Evolutionary conservation across 2,888 invertebrate species (phyloP), one percentile per base, ranked within the genome.

Genomic region (Parelbella ahira): DNA sequence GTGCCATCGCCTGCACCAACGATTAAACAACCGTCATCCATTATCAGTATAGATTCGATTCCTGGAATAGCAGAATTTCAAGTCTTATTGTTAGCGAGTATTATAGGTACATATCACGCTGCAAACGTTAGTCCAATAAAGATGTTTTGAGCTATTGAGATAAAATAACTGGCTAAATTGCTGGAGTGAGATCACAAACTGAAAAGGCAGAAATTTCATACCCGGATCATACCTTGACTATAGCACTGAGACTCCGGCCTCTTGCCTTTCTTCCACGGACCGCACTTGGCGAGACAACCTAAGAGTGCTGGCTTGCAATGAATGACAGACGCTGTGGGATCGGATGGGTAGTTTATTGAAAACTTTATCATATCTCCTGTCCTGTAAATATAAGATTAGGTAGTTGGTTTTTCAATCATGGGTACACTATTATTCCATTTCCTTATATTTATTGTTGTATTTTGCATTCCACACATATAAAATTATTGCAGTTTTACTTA

Each of bases 1-100:
- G 91, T 91, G 0, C 97, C 97, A 73, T 96, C 93, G 0, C 97
- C 97, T 2, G 93, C 91, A 0, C 97, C 97, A 44, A 97, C 91
- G 1, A 97, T 73, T 10, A 95, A 58, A 45, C 89, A 88, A 0
- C 90, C 91, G 33, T 89, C 87, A 0, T 83, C 82, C 60, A 93
- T 69, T 37, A 93, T 82, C 8, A 91, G 62, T 6, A 94, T 82
- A 0, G 91, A 88, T 39, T 92, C 90, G 0, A 95, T 91, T 9
- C 93, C 93, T 83, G 71, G 0, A 12, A 11, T 4, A 15, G 4
- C 15, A 15, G 4, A 15, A 15, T 3, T 2, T 15, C 2, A 2
- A 15, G 4, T 3, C 4, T 15, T 3, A 4, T 15, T 15, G 15
- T 2, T 15, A 15, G 4, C 15, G 15, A 3, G 15, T 15, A 15